Evolutionary conservation across 2,113 vertebrate species (phyloP), one percentile per base, ranked within the genome.

Genomic region (Hepsetus odoe): DNA sequence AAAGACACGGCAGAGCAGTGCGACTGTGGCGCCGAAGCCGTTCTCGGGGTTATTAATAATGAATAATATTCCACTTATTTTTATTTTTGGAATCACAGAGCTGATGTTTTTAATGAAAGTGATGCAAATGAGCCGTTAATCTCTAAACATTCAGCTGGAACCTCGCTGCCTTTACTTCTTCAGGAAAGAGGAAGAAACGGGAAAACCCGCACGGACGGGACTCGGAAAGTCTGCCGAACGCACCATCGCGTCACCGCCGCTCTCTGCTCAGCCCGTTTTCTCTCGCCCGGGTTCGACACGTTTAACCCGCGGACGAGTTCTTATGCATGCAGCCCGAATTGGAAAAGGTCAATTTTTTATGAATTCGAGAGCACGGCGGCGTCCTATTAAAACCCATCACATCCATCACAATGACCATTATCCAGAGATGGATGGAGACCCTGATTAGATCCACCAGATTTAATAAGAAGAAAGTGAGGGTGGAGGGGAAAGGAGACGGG

Each of bases 301-400:
- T 33, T 62, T 62, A 62, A 62, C 28, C 59, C 20, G n/a, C 20
- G 12, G 20, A 55, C 56, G 24, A 74, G 64, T 51, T 30, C 20
- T 74, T 65, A 74, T 18, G 44, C 68, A 86, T 80, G 72, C 44
- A 30, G n/a, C 49, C 13, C 22, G 53, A 40, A 58, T 58, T 35
- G 32, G 62, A 67, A 79, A 81, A 44, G 74, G 69, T 77, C 64
- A 35, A 72, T 81, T 67, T 82, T 77, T 84, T 73, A 76, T 81
- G 28, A 73, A 84, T 80, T 46, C n/a, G 58, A 83, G 79, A 76
- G 72, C 72, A 64, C 66, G 51, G 66, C 30, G 32, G 70, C 42
- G 85, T 88, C 88, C 89, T 86, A 91, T 92, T 93, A 91, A 90
- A 89, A 83, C 88, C 88, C 82, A 89, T 91, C 92, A 90, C 87